Evolutionary conservation across 92 coral and sea anemone genomes (phyloP), one percentile per base, ranked within the genome.

Genomic region (Plumapathes pennacea): DNA sequence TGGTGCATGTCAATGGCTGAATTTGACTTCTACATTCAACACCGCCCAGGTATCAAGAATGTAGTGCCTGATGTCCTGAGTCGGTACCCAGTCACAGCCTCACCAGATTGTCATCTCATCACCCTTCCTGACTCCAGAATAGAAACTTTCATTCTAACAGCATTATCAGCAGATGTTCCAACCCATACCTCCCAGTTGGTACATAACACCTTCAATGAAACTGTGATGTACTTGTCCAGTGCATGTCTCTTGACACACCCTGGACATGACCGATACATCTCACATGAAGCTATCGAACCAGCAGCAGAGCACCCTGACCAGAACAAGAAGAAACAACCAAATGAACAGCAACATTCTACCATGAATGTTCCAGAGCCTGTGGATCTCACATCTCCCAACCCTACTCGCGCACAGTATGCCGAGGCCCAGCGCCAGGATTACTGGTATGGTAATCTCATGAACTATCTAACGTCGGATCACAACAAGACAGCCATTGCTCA

Each of bases 1-100:
- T 71, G 80, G 74, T 79, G 80, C 39, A 64, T 79, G 74, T 49
- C 66, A 6, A 71, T 79, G 75, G 81, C 75, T 3, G 69, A 72
- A 46, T 62, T 72, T 62, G 69, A 57, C 50, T 62, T 78, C 39
- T 58, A 48, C 43, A 59, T 77, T 50, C 69, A 69, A 69, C 71
- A 72, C 55, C 40, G 72, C 20, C 56, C 69, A 37, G 64, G 71
- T 14, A 61, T 50, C 15, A 62, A 40, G 47, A 64, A 55, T 37
- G 47, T 72, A 32, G 56, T 72, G 46, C 71, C 70, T 8, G 63
- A 61, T 62, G 73, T 34, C 21, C 38, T 63, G 26, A 63, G 65
- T 15, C 65, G 72, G 5, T 39, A 74, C n/a, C 81, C 73, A 27
- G 32, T 47, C 20, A 37, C 40, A 25, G 50, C 46, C 23, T 14